Evolutionary conservation across 2,888 invertebrate species (phyloP), one percentile per base, ranked within the genome.

Genomic region (Leucophenga maculata): DNA sequence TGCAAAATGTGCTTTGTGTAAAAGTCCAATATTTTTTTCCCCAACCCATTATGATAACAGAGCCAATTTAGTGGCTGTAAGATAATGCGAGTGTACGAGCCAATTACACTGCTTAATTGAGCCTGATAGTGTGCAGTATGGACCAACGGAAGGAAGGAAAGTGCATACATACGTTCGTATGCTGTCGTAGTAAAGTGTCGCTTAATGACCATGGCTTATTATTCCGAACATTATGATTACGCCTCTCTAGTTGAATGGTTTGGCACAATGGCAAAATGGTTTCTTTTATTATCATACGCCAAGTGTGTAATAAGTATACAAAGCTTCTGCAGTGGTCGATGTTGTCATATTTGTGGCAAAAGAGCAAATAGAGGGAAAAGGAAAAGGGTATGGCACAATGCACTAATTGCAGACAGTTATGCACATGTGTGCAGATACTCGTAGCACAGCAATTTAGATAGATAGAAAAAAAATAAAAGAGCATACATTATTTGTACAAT

Each of bases 51-150:
- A 81, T 81, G 84, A 72, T 64, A 64, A 70, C 69, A 39, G 39
- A 39, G 39, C 39, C 39, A 81, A 81, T 81, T 81, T 81, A 81
- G 84, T 81, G 80, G 77, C 84, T 83, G 75, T 70, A 83, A 83
- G 80, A 81, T 80, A 80, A 83, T 68, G 76, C 39, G 39, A 8
- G 39, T 75, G 76, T 70, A 71, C 39, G 77, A 50, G 50, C 50
- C 16, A n/a, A 50, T n/a, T 50, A 18, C 50, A 50, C 16, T 6
- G 39, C 39, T 8, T 8, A 8, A 39, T 39, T 39, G 39, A 39
- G 39, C 11, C 9, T 39, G 39, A 39, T 39, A 11, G 39, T 11
- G 11, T 11, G 39, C 8, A 11, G 39, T 8, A 11, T 11, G 39
- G 3, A 1, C 9, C 8, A 39, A 39, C 6, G 39, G 39, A 39